Evolutionary conservation across 2,113 vertebrate genomes (phyloP), one percentile per base, ranked within the genome.

Genomic region (Odontophorus gujanensis): DNA sequence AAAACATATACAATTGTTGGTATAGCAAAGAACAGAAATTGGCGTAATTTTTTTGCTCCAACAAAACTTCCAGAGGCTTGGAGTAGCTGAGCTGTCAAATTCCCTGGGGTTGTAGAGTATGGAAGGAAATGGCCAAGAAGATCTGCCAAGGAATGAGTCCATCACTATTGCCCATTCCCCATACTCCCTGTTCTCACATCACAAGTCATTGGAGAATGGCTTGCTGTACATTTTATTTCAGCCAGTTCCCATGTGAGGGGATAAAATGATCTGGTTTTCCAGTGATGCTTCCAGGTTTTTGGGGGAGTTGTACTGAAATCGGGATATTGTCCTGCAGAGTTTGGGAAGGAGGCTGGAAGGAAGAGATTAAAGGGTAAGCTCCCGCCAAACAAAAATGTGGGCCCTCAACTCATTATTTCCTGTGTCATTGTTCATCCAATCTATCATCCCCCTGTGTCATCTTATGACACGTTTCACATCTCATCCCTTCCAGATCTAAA

Each of bases 221-320:
- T 96, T 94, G 91, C 74, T 95, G 94, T 96, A 96, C 92, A 87
- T 91, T 93, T 93, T 94, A 93, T 96, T 95, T 96, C 96, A 96
- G 92, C 91, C 94, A 93, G 94, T 96, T 96, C 96, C 96, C 94
- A 90, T 95, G 93, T 95, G 94, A 93, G 79, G 73, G 93, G 93
- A 95, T 95, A 95, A 91, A 95, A 97, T 95, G 93, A 95, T 89
- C 93, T 93, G 92, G 89, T 96, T 96, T 96, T 96, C 95, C 93
- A 96, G 91, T 91, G 68, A 61, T 81, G 91, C 48, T 95, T 97
- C 96, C 95, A 96, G 95, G 85, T 95, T 96, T 97, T 94, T 92
- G 94, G 93, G 95, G 95, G 87, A 95, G 87, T 86, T 95, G 91
- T 85, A 94, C 79, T 83, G 73, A 95, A 96, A 95, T 89, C 93